These are phyloP conservation scores for Takifugu ocellatus DNA, from an alignment of 2,797 vertebrate genomes.

Conservation along the genomic window DNA sequence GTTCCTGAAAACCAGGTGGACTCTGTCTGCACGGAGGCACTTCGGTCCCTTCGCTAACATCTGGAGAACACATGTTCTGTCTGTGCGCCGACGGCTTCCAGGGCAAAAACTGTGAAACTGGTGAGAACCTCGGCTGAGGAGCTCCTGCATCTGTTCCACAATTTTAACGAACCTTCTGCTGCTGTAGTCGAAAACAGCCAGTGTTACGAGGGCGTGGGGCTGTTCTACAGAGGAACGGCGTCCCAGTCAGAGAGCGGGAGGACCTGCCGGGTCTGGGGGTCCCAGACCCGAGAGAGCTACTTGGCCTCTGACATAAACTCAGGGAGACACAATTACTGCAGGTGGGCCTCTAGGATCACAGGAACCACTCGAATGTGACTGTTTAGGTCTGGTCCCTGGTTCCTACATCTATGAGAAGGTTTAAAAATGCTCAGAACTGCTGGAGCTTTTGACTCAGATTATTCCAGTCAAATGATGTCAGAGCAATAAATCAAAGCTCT, in stretches of 20 bases:
- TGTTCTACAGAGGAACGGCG: conserved; percentile 55
- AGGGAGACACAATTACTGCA: conserved; percentile 74
- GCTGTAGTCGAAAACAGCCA: conserved; percentile 3
- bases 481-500: too few relatives aligned
- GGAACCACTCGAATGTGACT: too few relatives aligned
- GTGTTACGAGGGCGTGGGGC: conserved; percentile 61
- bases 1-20: not conserved
- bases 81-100: conserved; percentile 52
- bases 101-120: conserved; percentile 61
- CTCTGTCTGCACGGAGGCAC: conserved; percentile 61
- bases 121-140: conserved; percentile 26
- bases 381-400: not conserved
- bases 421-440: too few relatives aligned
- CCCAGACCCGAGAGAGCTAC: conserved; percentile 7
- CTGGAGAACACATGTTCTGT: conserved; percentile 55
- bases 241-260: conserved; percentile 51
- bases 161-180: not conserved
- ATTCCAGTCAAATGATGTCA: too few relatives aligned
- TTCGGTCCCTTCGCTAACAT: conserved; percentile 17
- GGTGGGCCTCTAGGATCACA: conserved; percentile 38
- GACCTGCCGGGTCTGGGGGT: conserved; percentile 59
- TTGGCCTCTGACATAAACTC: conserved; percentile 37
- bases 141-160: not conserved
- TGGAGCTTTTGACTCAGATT: too few relatives aligned
- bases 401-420: not conserved